These are phyloP conservation scores for Clarias laeviceps DNA, from an alignment of 2,797 vertebrate species.

Conservation along the genomic window DNA sequence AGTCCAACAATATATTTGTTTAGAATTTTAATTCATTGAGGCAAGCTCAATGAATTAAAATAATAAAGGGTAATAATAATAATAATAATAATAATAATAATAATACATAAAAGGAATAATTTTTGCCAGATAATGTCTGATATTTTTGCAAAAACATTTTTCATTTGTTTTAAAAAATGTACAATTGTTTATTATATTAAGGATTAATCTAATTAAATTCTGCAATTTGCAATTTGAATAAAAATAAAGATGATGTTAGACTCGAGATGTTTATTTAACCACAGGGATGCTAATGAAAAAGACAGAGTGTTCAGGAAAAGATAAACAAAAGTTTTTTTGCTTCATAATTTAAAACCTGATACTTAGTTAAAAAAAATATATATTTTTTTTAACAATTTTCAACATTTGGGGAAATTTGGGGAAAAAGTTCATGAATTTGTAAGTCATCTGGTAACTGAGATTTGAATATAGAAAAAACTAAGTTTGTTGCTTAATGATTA, in stretches of 20 bases:
- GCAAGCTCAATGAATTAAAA: too few species aligned
- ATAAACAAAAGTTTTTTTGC: neutral
- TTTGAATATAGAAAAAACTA: neutral
- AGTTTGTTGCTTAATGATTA: neutral
- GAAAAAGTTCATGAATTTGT: neutral
- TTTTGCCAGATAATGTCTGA: too few species aligned
- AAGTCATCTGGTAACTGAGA: neutral
- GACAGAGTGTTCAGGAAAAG: neutral
- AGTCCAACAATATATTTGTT: neutral
- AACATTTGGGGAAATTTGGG: neutral
- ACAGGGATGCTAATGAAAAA: neutral
- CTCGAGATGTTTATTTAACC: neutral
- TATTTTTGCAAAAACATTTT: too few species aligned
- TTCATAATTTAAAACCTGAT: neutral
- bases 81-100: too few species aligned
- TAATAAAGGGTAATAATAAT: too few species aligned
- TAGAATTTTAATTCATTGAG: neutral
- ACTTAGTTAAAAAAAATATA: too few species aligned
- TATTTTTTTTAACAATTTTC: neutral
- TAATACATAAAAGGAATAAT: too few species aligned
- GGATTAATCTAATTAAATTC: too few species aligned
- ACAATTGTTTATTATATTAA: neutral
- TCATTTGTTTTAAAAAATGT: too few species aligned
- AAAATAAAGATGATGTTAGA: neutral
- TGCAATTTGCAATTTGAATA: neutral